phyloP scores from a whole-genome alignment of 1,140 invertebrate species.

The Cotesia vestalis region DNA sequence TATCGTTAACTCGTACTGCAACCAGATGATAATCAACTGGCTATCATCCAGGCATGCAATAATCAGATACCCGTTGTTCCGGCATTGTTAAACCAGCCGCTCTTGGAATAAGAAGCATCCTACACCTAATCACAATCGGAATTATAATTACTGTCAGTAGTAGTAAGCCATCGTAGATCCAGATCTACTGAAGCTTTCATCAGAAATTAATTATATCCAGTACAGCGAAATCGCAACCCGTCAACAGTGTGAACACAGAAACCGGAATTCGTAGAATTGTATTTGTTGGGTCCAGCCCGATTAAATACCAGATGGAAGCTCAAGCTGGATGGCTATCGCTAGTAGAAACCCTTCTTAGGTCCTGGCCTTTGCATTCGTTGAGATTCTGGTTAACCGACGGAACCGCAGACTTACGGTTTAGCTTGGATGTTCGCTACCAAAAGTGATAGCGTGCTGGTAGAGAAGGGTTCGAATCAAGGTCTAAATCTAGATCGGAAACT shows the following conservation, averaged over 20 bases:
- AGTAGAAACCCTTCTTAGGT: conserved; percentile 17
- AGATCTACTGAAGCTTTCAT: too few species aligned
- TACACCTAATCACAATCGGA: too few species aligned
- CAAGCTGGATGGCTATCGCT: conserved; percentile 4
- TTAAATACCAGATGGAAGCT: conserved; percentile 24
- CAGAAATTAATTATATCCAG: too few species aligned
- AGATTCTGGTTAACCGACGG: conserved; percentile 36
- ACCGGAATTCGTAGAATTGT: conserved; percentile 18
- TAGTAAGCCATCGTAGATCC: too few species aligned
- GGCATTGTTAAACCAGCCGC: too few species aligned
- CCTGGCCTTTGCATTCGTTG: conserved; percentile 35
- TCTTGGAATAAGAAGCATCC: too few species aligned
- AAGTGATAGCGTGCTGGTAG: conserved; percentile 33
- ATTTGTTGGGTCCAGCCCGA: conserved; percentile 20
- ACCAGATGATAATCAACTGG: too few species aligned
- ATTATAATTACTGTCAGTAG: too few species aligned
- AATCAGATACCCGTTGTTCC: too few species aligned
- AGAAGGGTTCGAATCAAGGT: conserved; percentile 28
- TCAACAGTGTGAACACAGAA: not conserved
- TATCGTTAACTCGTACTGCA: not conserved
- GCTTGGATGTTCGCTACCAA: conserved; percentile 19
- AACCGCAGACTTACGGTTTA: conserved; percentile 36
- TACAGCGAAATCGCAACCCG: too few species aligned
- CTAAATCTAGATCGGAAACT: conserved; percentile 18
- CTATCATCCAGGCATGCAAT: too few species aligned